phyloP scores from a whole-genome alignment of 2,797 vertebrate genomes.

The Mormyrus proboscirostris region DNA sequence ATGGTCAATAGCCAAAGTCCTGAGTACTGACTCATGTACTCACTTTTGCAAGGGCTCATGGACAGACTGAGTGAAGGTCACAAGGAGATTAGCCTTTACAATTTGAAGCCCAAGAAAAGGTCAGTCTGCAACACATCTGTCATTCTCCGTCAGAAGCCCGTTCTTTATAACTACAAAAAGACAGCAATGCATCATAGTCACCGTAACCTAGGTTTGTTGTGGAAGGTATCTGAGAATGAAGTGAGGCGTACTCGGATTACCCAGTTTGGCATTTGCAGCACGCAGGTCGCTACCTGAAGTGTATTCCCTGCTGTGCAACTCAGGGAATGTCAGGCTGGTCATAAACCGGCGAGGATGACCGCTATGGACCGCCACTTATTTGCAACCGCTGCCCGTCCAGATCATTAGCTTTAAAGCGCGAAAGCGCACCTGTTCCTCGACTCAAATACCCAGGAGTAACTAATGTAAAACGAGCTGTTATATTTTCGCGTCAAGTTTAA shows the following conservation, averaged over 20 bases:
- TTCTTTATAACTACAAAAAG: neutral
- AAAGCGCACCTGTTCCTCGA: neutral
- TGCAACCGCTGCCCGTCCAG: neutral
- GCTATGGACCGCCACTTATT: neutral
- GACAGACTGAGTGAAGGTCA: neutral
- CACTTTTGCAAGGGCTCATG: neutral
- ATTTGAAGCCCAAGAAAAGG: neutral
- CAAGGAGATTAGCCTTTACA: neutral
- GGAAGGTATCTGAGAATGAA: neutral
- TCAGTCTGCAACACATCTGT: neutral
- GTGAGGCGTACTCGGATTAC: neutral
- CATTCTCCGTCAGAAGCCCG: neutral
- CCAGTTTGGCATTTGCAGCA: neutral
- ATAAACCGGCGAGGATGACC: neutral
- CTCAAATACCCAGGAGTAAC: neutral
- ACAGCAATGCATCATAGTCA: neutral
- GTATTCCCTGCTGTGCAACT: neutral
- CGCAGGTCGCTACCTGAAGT: neutral
- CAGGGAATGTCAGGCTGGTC: neutral
- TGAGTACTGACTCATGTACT: neutral
- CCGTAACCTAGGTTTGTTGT: neutral
- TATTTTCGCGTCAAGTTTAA: neutral
- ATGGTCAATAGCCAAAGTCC: slow-evolving; percentile 49
- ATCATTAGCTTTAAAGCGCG: neutral
- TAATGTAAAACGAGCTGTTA: neutral